Evolutionary conservation across 2,888 invertebrate genomes (phyloP), one percentile per base, ranked within the genome.

Genomic region (Taenaris catops): DNA sequence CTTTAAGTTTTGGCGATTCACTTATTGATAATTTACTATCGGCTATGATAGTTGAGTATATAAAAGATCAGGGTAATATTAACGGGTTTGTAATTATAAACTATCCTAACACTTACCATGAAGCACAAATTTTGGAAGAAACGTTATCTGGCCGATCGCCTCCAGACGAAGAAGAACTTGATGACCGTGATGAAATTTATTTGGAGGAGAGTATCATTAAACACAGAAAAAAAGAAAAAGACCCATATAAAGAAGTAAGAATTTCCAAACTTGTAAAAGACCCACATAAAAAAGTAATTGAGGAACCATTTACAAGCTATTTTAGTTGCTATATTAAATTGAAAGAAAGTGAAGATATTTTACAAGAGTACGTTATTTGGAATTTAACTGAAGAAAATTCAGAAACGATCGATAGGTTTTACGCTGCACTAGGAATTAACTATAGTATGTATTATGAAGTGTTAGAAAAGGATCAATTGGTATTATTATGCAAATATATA

Each of bases 81-180:
- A 55, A 80, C 8, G 91, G 91, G 2, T 92, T 91, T 84, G 90
- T 88, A n/a, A 69, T 92, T 25, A 64, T 92, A 21, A 91, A 92
- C 58, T 92, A 89, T 54, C 92, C 92, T 0, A 81, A 80, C 38
- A 83, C 74, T 3, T 88, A 89, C 36, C 67, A 83, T 12, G 89
- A 92, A 63, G 89, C 91, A 20, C 78, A 81, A 48, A 71, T 88
- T 23, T 59, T 92, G 16, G 92, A 92, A 64, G 88, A 88, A 63
- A 76, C 78, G 1, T 73, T 92, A 53, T 86, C 89, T 4, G 90
- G 91, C 0, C 58, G 55, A 24, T 62, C 65, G 23, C 75, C 90
- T 8, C 88, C 89, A 3, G 61, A 75, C 35, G 72, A 74, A 45
- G 52, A 44, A 16, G 61, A 69, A 9, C 49, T 75, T 34, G 59